phyloP scores from a whole-genome alignment of 2,113 vertebrate genomes.

The Protobothrops flavoviridis region DNA sequence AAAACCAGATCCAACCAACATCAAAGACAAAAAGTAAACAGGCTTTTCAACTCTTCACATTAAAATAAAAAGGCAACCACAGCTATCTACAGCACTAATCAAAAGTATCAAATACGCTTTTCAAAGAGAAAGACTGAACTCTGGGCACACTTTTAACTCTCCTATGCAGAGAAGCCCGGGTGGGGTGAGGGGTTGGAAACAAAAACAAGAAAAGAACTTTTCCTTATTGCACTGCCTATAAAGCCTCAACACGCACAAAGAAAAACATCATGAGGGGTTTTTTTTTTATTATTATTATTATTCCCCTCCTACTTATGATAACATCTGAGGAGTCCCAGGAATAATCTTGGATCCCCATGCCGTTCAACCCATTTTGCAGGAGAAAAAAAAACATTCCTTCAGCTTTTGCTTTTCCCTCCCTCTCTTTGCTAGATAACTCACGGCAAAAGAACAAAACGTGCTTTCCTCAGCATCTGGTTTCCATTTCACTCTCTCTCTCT shows the following conservation, averaged over 20 bases:
- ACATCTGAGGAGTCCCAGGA: conserved; percentile 34
- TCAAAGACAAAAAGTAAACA: conserved; percentile 89
- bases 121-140: conserved; percentile 66
- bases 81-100: conserved; percentile 67
- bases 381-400: conserved; percentile 35
- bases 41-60: conserved; percentile 78
- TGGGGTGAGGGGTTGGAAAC: not conserved
- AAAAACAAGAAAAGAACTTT: conserved; percentile 17
- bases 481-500: conserved; percentile 60
- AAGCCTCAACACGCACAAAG: not conserved
- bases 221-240: conserved; percentile 4
- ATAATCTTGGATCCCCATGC: conserved; percentile 23
- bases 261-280: not conserved
- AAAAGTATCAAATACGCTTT: conserved; percentile 62
- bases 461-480: conserved; percentile 69
- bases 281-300: not conserved
- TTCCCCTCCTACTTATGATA: not conserved
- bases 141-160: conserved; percentile 53
- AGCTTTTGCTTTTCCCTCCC: conserved; percentile 22
- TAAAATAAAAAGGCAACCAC: conserved; percentile 52
- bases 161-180: not conserved
- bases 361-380: conserved; percentile 62
- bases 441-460: conserved; percentile 39
- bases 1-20: conserved; percentile 94
- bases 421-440: conserved; percentile 49